These are phyloP conservation scores for Drosophila eohydei DNA, from an alignment of 2,888 invertebrate species.

Conservation along the genomic window DNA sequence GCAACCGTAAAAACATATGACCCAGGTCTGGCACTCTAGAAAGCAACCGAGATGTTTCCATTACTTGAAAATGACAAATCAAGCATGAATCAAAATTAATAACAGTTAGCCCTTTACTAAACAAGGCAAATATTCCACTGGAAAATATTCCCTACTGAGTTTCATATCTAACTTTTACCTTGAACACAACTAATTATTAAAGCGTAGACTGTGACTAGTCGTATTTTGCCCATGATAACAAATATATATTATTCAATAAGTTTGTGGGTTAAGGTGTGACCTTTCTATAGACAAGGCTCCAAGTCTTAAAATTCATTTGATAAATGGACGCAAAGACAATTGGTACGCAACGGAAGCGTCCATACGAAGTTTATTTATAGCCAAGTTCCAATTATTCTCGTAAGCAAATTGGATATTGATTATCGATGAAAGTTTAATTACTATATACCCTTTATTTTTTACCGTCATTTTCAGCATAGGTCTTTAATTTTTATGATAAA, in stretches of 20 bases:
- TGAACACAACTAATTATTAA: not conserved
- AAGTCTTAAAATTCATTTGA: not conserved
- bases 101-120: too few species aligned
- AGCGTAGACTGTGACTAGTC: not conserved
- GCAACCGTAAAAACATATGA: too few species aligned
- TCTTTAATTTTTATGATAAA: too few species aligned
- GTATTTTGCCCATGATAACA: not conserved
- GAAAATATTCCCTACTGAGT: not conserved
- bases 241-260: not conserved
- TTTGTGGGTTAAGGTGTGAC: not conserved
- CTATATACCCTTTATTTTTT: too few species aligned
- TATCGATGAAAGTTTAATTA: not conserved
- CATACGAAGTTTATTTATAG: too few species aligned
- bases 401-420: not conserved
- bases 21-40: too few species aligned
- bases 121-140: too few species aligned
- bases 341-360: not conserved
- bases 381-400: too few species aligned
- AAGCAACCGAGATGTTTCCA: too few species aligned
- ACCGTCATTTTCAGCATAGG: too few species aligned
- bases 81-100: too few species aligned
- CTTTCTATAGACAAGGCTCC: not conserved
- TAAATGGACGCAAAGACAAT: not conserved
- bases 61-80: too few species aligned
- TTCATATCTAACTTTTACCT: not conserved